Evolutionary conservation across 1,140 invertebrate genomes (phyloP), one percentile per base, ranked within the genome.

Genomic region (Fopius arisanus): DNA sequence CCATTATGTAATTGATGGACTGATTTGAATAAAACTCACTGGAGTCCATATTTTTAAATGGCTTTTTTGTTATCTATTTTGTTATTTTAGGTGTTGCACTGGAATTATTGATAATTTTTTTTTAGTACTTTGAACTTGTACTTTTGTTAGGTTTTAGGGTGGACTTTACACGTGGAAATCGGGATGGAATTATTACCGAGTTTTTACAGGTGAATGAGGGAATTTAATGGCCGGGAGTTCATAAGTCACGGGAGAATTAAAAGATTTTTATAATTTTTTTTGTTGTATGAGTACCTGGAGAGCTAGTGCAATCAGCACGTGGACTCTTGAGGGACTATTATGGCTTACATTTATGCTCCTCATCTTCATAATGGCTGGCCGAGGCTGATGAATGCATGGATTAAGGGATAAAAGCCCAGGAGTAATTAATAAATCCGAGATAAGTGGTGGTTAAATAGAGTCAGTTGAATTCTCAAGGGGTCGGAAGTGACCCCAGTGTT

Each of bases 291-390:
- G 23, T 48, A 59, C 54, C 54, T 23, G 54, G 19, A 59, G 54
- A 26, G 19, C 43, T 51, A 51, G 43, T 2, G 43, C 54, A 59
- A 59, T 59, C 54, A 59, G 54, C 54, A 59, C 54, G 54, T 59
- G 54, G 19, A n/a, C 19, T 26, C 54, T 59, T 59, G 19, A 59
- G 16, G 43, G 43, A 19, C 43, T 19, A 48, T 48, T 48, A 48
- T 48, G 14, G 14, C 43, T n/a, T 19, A 19, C 43, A 48, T 48
- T 48, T 48, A 48, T 48, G 43, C 43, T n/a, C 14, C 43, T 48
- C 43, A 48, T 48, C 43, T 48, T 48, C 43, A 48, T 48, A 48
- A 48, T 48, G n/a, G 43, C 14, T 48, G 43, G 43, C n/a, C 43
- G 14, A 4, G 43, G n/a, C 7, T 37, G 33, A 10, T 37, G 33